Evolutionary conservation across 2,888 invertebrate species (phyloP), one percentile per base, ranked within the genome.

Genomic region (Megaustenia siamemsis): DNA sequence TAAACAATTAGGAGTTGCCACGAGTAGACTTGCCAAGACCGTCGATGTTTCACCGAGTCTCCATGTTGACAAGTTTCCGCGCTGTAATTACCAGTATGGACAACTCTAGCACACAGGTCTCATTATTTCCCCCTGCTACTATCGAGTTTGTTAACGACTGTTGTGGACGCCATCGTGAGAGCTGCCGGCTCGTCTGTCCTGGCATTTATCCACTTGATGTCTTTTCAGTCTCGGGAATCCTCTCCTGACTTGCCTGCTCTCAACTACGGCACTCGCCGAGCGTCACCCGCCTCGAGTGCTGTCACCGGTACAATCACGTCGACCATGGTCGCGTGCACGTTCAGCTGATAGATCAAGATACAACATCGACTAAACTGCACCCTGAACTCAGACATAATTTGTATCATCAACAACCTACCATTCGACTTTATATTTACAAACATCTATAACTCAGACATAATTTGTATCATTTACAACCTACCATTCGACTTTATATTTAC

Each of bases 161-260:
- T 71, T 71, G 43, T 43, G 5, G 43, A 45, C 43, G 71, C 43
- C n/a, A n/a, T 71, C 28, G 24, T 43, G 24, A n/a, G 24, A 69
- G 69, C 60, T 10, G 60, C 21, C 60, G 40, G 69, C 43, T 45
- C 2, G 40, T 40, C n/a, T 43, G 43, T 71, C 38, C 71, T 43
- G 71, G 71, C 71, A 43, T 71, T 71, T 71, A 71, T 43, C 71
- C 71, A 71, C 71, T 71, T 71, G 3, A 71, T 71, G 71, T 71
- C 71, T 43, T 71, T 6, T 71, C 43, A 43, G 71, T 28, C 71
- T 45, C 28, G 28, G 63, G 12, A 2, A 63, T 12, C 15, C 18
- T 32, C 6, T 63, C 63, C 10, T 32, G 32, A 32, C 63, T 60
- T 63, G 63, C 15, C 63, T 63, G 15, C 63, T 12, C 32, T 63